Evolutionary conservation across 2,113 vertebrate species (phyloP).

Genomic region (Apodemus speciosus): DNA sequence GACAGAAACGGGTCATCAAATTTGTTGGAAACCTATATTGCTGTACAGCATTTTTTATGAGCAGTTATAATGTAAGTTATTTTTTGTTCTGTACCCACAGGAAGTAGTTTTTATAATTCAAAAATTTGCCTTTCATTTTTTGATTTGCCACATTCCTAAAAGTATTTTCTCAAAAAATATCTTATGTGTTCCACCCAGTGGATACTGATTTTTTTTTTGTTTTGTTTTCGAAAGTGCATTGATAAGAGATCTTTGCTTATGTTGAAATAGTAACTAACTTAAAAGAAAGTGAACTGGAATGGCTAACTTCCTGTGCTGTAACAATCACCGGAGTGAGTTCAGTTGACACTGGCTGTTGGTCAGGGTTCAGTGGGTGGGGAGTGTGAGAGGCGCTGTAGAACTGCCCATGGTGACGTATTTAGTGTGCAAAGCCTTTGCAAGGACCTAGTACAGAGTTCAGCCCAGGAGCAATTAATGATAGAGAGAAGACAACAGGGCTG

Average conservation of each 20-base stretch:
- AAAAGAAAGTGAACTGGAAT: not conserved
- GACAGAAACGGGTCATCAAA: constrained; percentile 85
- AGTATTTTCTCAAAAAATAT: not conserved
- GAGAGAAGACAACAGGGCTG: not conserved
- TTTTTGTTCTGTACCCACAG: constrained; percentile 61
- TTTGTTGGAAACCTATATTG: constrained; percentile 77
- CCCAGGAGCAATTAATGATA: not conserved
- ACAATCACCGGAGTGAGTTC: not conserved
- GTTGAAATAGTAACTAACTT: not conserved
- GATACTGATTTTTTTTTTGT: not conserved
- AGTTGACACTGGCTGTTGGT: not conserved
- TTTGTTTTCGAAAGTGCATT: not conserved
- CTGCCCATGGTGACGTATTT: not conserved
- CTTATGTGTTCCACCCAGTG: not conserved
- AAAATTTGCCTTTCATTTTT: constrained; percentile 11
- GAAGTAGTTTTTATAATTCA: constrained; percentile 29
- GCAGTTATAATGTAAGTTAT: constrained; percentile 56
- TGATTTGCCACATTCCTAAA: not conserved
- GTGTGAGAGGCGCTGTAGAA: not conserved
- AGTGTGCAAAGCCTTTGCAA: not conserved
- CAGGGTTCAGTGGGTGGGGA: not conserved
- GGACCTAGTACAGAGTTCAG: not conserved
- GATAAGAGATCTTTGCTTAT: not conserved
- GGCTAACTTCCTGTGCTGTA: not conserved
- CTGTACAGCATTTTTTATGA: constrained; percentile 73